A percentile compares a stretch with the other conserved stretches of the same genome.
phyloP scores from a whole-genome alignment of 1,140 invertebrate species.

The Antheraea pernyi region DNA sequence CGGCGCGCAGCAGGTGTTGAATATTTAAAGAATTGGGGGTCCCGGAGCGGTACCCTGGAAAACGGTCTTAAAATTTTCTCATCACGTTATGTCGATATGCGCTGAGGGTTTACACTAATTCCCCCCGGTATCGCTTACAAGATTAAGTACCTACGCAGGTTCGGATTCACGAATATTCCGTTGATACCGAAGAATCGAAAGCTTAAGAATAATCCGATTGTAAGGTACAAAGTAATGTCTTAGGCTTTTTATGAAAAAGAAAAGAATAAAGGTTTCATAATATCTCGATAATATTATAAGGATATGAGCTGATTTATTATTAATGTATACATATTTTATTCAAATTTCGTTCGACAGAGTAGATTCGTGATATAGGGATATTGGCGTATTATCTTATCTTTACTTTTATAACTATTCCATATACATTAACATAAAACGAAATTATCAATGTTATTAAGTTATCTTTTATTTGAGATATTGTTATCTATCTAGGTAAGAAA shows the following conservation, averaged over 20 bases:
- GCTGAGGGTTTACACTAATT: slow-evolving; percentile 10
- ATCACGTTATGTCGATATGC: slow-evolving; percentile 10
- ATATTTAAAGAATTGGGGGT: slow-evolving; percentile 34
- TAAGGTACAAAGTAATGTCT: slow-evolving; percentile 7
- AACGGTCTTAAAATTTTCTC: slow-evolving; percentile 11
- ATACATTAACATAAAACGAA: too few species aligned
- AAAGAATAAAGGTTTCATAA: neutral
- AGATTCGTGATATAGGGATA: too few species aligned
- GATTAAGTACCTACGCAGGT: slow-evolving; percentile 16
- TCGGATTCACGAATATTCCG: neutral
- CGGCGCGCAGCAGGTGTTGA: slow-evolving; percentile 32
- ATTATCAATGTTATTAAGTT: too few species aligned
- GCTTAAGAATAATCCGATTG: slow-evolving; percentile 16
- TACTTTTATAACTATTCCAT: too few species aligned
- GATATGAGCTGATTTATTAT: neutral
- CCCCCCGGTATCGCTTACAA: slow-evolving; percentile 10
- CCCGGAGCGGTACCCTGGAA: neutral
- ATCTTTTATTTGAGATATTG: too few species aligned
- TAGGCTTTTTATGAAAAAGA: neutral
- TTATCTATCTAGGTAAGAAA: too few species aligned
- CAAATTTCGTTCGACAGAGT: too few species aligned
- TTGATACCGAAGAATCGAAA: slow-evolving; percentile 19
- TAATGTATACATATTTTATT: neutral
- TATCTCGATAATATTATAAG: neutral
- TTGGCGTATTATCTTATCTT: too few species aligned